These are phyloP conservation scores for Anser brachyrhynchus DNA, from an alignment of 2,113 vertebrate species.

Conservation along the genomic window DNA sequence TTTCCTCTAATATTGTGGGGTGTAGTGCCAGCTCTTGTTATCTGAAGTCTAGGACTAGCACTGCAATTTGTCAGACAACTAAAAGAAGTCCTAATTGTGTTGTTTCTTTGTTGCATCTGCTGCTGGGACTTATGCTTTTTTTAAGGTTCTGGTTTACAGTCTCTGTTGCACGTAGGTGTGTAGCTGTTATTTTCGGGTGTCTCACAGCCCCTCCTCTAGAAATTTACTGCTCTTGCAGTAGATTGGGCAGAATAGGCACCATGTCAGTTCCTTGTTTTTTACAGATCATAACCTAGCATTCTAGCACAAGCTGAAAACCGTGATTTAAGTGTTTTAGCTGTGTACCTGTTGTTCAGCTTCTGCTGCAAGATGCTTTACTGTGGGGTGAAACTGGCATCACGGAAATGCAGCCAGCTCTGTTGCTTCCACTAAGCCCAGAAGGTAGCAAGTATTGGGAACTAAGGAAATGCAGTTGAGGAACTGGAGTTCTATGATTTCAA, in stretches of 20 bases:
- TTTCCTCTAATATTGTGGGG: neutral
- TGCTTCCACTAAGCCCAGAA: neutral
- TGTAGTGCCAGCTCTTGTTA: neutral
- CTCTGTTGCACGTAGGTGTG: neutral
- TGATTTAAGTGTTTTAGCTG: neutral
- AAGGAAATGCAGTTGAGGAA: neutral
- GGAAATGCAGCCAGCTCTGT: neutral
- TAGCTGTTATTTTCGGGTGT: neutral
- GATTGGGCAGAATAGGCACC: fast-evolving
- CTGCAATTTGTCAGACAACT: neutral
- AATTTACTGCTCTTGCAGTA: neutral
- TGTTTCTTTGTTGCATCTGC: neutral
- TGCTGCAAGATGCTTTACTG: neutral
- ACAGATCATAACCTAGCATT: neutral
- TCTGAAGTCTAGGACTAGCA: neutral
- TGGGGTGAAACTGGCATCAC: fast-evolving
- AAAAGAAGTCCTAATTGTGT: fast-evolving
- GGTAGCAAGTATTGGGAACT: neutral
- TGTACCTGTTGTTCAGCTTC: neutral
- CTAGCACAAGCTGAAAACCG: neutral
- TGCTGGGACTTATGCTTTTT: neutral
- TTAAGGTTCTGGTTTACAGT: neutral
- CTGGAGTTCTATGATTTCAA: neutral
- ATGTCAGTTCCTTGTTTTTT: neutral
- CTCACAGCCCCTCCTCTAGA: fast-evolving